Evolutionary conservation across 2,113 vertebrate genomes (phyloP).

Genomic region (Zosterops pallidus): DNA sequence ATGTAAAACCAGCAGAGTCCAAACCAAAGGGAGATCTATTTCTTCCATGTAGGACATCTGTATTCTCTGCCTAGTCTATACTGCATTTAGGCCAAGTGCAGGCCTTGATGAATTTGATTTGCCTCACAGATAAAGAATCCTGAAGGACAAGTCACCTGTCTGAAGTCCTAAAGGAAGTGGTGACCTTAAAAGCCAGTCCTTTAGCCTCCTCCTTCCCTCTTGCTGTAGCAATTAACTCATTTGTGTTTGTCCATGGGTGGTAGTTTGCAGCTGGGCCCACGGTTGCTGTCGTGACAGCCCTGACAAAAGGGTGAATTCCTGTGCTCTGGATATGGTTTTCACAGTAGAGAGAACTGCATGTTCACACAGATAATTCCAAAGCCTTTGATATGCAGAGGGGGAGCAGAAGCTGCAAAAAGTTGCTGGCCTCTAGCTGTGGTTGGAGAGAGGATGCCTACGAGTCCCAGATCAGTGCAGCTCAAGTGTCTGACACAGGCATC

Average conservation of each 20-base stretch:
- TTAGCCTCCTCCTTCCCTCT: neutral
- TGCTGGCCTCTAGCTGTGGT: neutral
- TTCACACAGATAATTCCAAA: neutral
- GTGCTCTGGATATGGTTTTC: neutral
- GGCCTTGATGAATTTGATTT: neutral
- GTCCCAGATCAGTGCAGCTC: neutral
- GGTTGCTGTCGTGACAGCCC: neutral
- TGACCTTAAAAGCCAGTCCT: neutral
- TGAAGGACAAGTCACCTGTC: neutral
- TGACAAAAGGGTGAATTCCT: accelerated
- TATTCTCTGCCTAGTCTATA: neutral
- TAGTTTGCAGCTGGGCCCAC: neutral
- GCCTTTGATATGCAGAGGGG: neutral
- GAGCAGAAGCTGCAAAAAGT: neutral
- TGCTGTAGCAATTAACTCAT: neutral
- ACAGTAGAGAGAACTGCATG: neutral
- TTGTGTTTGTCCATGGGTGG: neutral
- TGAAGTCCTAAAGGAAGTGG: neutral
- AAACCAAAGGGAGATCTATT: neutral
- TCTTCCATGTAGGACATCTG: neutral
- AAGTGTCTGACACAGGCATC: neutral
- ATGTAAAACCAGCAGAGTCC: neutral
- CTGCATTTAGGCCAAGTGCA: neutral
- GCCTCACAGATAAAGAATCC: neutral
- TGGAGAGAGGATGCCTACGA: accelerated